Evolutionary conservation across 2,888 invertebrate species (phyloP), one percentile per base, ranked within the genome.

Genomic region (Lydus trimaculatus): DNA sequence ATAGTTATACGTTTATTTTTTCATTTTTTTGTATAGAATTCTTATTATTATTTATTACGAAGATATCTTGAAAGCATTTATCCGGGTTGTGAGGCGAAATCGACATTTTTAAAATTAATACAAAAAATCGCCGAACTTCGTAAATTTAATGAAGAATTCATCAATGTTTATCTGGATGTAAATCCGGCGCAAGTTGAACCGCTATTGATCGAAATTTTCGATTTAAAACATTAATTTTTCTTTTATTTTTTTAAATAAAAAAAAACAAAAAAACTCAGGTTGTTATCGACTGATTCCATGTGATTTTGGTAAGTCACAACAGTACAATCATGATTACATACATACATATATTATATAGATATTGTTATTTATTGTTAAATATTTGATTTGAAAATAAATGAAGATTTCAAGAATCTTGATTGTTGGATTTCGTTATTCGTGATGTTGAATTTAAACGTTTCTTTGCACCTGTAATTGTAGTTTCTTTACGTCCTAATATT

Each of bases 141-240:
- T 75, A 92, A 91, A 80, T 87, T 98, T 64, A 95, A 96, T 70
- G 96, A 96, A 77, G 94, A 95, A 78, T 92, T 97, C n/a, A 94
- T 97, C 9, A 92, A 93, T 48, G 95, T 97, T 5, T 95, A 97
- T 84, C 88, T 98, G 31, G 95, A 97, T 85, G 95, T 97, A 0
- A 96, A 98, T 87, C 97, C 98, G 33, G 89, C 91, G 69, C 91
- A 93, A 81, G 94, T 98, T 58, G 97, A 97, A 80, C 98, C 98
- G 0, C 87, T 98, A 43, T 88, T 98, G 59, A 93, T 97, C 83
- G 98, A 98, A 88, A 96, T 98, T 81, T 96, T 98, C 80, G 97
- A 98, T 87, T 88, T 98, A 71, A 96, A 96, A 81, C 91, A 87
- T 81, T 73, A 69, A 72, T 58, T n/a, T n/a, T n/a, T n/a, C n/a